Evolutionary conservation across 1,140 invertebrate genomes (phyloP), one percentile per base, ranked within the genome.

Genomic region (Drosophila gunungcola): DNA sequence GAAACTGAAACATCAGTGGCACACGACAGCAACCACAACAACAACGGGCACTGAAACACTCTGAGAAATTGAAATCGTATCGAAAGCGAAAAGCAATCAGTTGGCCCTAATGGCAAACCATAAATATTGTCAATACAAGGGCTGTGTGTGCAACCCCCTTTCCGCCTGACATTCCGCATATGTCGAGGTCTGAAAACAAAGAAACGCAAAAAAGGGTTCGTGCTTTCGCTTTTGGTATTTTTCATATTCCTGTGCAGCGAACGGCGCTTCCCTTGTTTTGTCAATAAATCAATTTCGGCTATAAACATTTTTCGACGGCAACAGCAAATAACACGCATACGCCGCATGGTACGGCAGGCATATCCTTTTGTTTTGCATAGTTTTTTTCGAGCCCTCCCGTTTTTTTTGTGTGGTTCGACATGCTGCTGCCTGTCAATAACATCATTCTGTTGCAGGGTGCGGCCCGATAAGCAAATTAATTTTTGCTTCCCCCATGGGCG

Each of bases 381-480:
- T 88, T 79, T 88, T 70, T 60, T 70, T 38, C 16, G 25, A 62
- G 36, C 51, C 45, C 32, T 39, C 55, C 43, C 51, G 16, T 21
- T 46, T 51, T 51, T 61, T 29, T 55, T 62, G 45, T 36, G 72
- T 43, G 70, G 72, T 63, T 74, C 72, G 48, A 69, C 73, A 68
- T 67, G 45, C 73, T 58, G 62, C 58, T 79, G 84, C 65, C 83
- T 86, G 84, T 85, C 82, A 85, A 85, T 85, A 85, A 85, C 82
- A 85, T 85, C 78, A 85, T 79, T 88, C 69, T 69, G 67, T 65
- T 78, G 81, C 81, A 65, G 73, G 75, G 76, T 69, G 78, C 84
- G 80, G 72, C 81, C 84, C 84, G 84, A 89, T 89, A 89, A 89
- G 84, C 84, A 89, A 89, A 89, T 89, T 89, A 89, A 89, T 90